Evolutionary conservation across 1,140 invertebrate species (phyloP).

Genomic region (Pantala flavescens): DNA sequence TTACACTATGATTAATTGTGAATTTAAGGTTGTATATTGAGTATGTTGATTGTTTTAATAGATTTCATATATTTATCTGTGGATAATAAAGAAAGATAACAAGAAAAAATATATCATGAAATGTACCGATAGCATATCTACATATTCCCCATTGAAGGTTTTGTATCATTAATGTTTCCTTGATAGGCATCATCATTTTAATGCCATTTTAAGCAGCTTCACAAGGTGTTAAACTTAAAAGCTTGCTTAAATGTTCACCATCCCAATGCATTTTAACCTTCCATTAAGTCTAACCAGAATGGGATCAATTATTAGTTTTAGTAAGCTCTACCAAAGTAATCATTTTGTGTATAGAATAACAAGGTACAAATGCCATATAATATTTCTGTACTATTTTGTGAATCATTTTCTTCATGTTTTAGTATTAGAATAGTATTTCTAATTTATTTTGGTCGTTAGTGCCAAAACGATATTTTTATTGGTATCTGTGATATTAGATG

Average conservation of each 20-base stretch:
- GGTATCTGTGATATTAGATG: slow-evolving; percentile 3
- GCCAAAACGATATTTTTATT: slow-evolving; percentile 7
- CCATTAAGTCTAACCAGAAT: not conserved
- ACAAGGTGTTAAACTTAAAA: too few species aligned
- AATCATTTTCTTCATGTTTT: not conserved
- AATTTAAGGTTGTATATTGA: not conserved
- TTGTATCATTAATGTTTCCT: too few species aligned
- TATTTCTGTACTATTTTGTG: slow-evolving; percentile 8
- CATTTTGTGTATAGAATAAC: not conserved
- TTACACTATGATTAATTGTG: not conserved
- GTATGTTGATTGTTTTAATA: not conserved
- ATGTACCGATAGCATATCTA: too few species aligned
- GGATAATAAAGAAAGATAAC: too few species aligned
- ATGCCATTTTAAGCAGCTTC: too few species aligned
- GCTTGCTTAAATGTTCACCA: too few species aligned
- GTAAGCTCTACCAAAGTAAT: not conserved
- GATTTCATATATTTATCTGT: too few species aligned
- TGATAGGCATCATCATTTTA: too few species aligned
- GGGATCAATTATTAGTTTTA: not conserved
- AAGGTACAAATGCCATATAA: not conserved
- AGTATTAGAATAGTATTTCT: not conserved
- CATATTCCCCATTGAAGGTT: too few species aligned
- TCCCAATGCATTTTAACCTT: not conserved
- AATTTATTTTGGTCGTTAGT: not conserved
- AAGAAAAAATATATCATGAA: too few species aligned